Base-by-base conservation (phyloP, 2,797 vertebrate genomes). In the Darevskia nairensis region DNA sequence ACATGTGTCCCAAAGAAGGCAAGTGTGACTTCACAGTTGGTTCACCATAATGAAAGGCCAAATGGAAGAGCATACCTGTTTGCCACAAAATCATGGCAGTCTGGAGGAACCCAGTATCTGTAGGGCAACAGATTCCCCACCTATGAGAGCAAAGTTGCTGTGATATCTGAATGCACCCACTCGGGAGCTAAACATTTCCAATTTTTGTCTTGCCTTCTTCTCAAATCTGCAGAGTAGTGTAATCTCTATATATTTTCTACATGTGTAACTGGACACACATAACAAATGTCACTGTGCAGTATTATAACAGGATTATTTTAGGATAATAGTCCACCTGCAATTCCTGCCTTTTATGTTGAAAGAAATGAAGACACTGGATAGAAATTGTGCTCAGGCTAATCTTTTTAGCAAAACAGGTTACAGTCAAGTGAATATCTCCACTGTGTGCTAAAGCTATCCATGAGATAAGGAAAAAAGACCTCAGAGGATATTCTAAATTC, bases 241-340 rank as follows among this genome's bases (percentile, higher is more conserved):
- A 9, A 25, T 46, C 13, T 82, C 3, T 44, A 21, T 61, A n/a
- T 71, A 81, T 89, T 87, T 77, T 32, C 19, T 89, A 15, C 69
- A 79, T 46, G 7, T 83, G n/a, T 92, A 87, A 64, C 86, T 75
- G 86, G 41, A 46, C 9, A 72, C 21, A 50, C 1, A 11, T 91
- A 83, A 88, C 82, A 91, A 93, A 82, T 93, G 86, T 81, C 79
- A 74, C 55, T 61, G 0, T 89, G 92, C 41, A 6, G 27, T 91
- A 66, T 82, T 89, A 86, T 92, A 92, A 87, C 19, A 88, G 88
- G 64, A 94, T 92, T 93, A 91, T 87, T 94, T 90, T 29, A 90
- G 83, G 21, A 81, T 91, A 93, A 93, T 78, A 29, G 25, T 88
- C 75, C 86, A 71, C 66, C 90, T 90, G 90, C 90, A 90, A 90